Percentiles rank a stretch among this genome's conserved stretches.
Evolutionary conservation across 2,888 invertebrate genomes (phyloP).

Genomic region (Metacarcinus magister): DNA sequence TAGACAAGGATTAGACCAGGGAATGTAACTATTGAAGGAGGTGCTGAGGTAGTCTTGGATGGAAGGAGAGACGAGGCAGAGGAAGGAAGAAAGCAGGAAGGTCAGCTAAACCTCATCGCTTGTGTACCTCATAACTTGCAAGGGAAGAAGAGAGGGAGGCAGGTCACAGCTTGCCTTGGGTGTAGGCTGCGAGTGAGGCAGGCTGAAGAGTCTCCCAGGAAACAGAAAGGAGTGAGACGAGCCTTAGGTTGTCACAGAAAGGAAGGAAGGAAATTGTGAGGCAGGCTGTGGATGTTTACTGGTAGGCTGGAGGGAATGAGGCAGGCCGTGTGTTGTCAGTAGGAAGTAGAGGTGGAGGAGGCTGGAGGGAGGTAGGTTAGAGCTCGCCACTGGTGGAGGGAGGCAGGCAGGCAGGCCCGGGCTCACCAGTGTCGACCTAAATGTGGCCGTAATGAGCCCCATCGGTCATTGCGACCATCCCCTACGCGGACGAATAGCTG

Average conservation of each 20-base stretch:
- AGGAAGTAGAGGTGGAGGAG: neutral
- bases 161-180: neutral
- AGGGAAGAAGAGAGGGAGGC: neutral
- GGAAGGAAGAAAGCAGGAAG: neutral
- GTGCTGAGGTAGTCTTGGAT: neutral
- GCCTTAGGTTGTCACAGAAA: neutral
- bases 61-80: neutral
- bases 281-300: neutral
- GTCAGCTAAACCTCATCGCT: too few species aligned
- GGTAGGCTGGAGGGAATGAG: conserved; percentile 35
- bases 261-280: neutral
- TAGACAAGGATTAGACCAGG: neutral
- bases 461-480: conserved; percentile 80
- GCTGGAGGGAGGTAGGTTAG: conserved; percentile 37
- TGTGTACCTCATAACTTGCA: neutral
- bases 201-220: neutral
- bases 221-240: neutral
- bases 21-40: too few species aligned
- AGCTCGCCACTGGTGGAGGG: neutral
- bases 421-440: conserved; percentile 78
- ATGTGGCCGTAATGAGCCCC: conserved; percentile 77
- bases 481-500: conserved; percentile 80
- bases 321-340: conserved; percentile 10
- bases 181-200: neutral
- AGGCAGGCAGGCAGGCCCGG: conserved; percentile 47